Evolutionary conservation across 2,888 invertebrate genomes (phyloP), one percentile per base, ranked within the genome.

Genomic region (Lamellibrachia columna): DNA sequence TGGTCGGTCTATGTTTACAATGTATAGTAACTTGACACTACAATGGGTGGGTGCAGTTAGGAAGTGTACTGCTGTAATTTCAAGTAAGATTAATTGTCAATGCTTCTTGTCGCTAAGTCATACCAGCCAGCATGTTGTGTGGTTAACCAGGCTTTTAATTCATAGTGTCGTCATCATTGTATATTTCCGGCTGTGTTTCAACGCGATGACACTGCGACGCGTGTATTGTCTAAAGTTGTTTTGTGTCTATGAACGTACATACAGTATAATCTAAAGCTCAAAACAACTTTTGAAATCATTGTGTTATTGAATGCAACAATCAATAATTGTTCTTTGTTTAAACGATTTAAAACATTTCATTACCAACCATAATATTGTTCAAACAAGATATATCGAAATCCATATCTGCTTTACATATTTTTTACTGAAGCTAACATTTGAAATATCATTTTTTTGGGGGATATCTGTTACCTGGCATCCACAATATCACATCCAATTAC

Each of bases 111-210:
- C 75, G 75, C 22, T 75, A 75, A 75, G 75, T 75, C 75, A 75
- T 22, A 6, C 6, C 75, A 75, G 22, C 22, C 15, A 75, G 22
- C 75, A 75, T 22, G 22, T 75, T 40, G 75, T 15, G 75, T 75
- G 75, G 75, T 75, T 75, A 75, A 75, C 75, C 75, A 22, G 75
- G 22, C 75, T 4, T 22, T 22, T 22, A n/a, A 75, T n/a, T 11
- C 6, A 75, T 75, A 75, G 3, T 75, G 22, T n/a, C n/a, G 75
- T 75, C 75, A 22, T 15, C 22, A n/a, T 75, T 22, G 1, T 22
- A 75, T 75, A 75, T 75, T 75, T 75, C 75, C 22, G 75, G 75
- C n/a, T 75, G 75, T 75, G 75, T 75, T 75, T 75, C 75, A 75
- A 15, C 75, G 75, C 58, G 58, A 58, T 58, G 15, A 3, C 15